These are phyloP conservation scores for Ceyx melanurus DNA, from an alignment of 2,113 vertebrate species.

Conservation along the genomic window DNA sequence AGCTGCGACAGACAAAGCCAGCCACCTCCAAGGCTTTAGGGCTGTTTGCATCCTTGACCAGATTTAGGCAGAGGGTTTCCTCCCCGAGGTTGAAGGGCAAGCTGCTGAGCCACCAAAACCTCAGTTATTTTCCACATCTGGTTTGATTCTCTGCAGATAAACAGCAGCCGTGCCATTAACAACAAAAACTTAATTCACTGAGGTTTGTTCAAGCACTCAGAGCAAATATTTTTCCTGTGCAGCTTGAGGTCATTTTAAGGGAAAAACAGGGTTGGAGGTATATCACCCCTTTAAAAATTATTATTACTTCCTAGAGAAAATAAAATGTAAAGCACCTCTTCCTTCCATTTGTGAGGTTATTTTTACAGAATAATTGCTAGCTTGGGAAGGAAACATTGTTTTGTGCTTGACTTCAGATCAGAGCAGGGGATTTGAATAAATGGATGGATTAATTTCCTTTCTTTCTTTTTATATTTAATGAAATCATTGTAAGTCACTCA, in stretches of 20 bases:
- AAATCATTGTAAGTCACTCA: neutral
- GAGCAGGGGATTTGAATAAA: constrained; percentile 21
- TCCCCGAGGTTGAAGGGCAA: constrained; percentile 33
- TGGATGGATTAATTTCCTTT: constrained; percentile 17
- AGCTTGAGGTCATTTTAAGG: constrained; percentile 76
- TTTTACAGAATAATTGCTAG: constrained; percentile 21
- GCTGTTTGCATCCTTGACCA: neutral
- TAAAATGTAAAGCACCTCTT: constrained; percentile 70
- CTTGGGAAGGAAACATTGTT: constrained; percentile 31
- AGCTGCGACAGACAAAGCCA: rapidly evolving
- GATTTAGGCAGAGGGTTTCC: neutral
- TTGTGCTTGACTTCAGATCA: constrained; percentile 25
- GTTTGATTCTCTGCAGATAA: constrained; percentile 78
- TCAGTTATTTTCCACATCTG: constrained; percentile 73
- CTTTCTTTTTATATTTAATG: constrained; percentile 1
- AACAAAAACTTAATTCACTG: constrained; percentile 80
- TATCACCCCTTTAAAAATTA: constrained; percentile 73
- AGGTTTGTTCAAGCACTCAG: constrained; percentile 75
- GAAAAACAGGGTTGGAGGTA: constrained; percentile 68
- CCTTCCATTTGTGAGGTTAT: constrained; percentile 59
- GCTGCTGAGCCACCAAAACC: constrained; percentile 46
- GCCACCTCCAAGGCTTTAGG: neutral
- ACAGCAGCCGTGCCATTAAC: constrained; percentile 76
- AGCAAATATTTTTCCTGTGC: constrained; percentile 80
- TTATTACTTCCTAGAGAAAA: constrained; percentile 78